Conservation (phyloP, 2,888 invertebrate genomes). For the Napeogenes sylphis region DNA sequence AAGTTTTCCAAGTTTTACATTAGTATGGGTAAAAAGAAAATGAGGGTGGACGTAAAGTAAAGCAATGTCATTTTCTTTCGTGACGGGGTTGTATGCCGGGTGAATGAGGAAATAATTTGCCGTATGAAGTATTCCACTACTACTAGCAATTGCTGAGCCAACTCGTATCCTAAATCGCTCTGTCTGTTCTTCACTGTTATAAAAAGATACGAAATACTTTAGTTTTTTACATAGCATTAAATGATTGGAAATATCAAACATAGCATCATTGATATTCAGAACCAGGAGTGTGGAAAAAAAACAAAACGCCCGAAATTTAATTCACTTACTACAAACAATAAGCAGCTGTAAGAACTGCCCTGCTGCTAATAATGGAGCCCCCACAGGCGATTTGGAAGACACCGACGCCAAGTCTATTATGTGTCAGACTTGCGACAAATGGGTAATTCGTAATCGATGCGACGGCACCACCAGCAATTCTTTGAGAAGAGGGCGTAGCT, state of each 20-base stretch:
- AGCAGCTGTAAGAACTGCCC: conserved; percentile 15
- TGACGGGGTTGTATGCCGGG: conserved; percentile 40
- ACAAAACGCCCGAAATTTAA: no score
- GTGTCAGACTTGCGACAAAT: not conserved
- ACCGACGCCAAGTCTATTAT: conserved; percentile 3
- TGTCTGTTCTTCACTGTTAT: conserved; percentile 7
- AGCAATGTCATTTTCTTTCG: conserved; percentile 49
- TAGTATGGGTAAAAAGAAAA: conserved; percentile 36
- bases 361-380: not conserved
- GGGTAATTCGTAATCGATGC: not conserved
- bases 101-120: conserved; percentile 40
- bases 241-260: no score
- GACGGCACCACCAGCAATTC: not conserved
- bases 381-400: not conserved
- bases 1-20: conserved; percentile 39
- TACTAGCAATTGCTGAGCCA: conserved; percentile 44
- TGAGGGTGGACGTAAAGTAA: conserved; percentile 40
- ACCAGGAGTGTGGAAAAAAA: no score
- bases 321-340: conserved; percentile 10
- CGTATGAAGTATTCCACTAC: conserved; percentile 42
- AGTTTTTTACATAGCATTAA: no score
- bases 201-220: not conserved
- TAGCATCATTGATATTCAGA: no score
- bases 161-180: conserved; percentile 42
- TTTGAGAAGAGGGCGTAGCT: not conserved